A percentile compares a stretch with the other conserved stretches of the same genome.
Evolutionary conservation across 1,140 invertebrate species (phyloP).

Genomic region (Belonocnema kinseyi): DNA sequence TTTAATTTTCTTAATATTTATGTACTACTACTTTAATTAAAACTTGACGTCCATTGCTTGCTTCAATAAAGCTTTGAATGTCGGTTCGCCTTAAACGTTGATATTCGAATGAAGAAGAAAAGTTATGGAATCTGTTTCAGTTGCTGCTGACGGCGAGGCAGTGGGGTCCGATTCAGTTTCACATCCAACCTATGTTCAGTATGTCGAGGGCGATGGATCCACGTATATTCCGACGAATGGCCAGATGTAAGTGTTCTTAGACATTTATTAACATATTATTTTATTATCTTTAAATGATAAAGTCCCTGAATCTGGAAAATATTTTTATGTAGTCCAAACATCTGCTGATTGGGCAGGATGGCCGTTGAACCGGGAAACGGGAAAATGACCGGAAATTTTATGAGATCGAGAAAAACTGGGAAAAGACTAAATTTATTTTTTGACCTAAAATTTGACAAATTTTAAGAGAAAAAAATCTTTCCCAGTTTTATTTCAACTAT

Average conservation of each 20-base stretch:
- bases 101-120: slow-evolving; percentile 22
- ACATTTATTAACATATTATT: slow-evolving; percentile 7
- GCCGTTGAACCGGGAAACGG: too few relatives aligned
- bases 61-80: not conserved
- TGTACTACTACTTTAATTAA: not conserved
- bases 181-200: slow-evolving; percentile 82
- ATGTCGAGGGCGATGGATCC: slow-evolving; percentile 83
- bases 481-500: too few relatives aligned
- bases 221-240: slow-evolving; percentile 83
- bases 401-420: too few relatives aligned
- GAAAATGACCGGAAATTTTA: too few relatives aligned
- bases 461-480: too few relatives aligned
- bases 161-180: slow-evolving; percentile 77
- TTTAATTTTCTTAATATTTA: slow-evolving; percentile 14
- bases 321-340: slow-evolving; percentile 30
- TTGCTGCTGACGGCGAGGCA: slow-evolving; percentile 75
- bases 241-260: slow-evolving; percentile 74
- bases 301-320: not conserved
- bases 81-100: not conserved
- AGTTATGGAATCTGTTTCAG: slow-evolving; percentile 63
- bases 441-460: too few relatives aligned
- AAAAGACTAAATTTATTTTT: too few relatives aligned
- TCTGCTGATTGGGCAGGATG: not conserved
- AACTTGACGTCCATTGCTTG: too few relatives aligned
- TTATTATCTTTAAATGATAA: slow-evolving; percentile 16